Percentiles rank a stretch among this genome's conserved stretches.
Conservation (phyloP, 2,113 vertebrate genomes). For the Chloropsis cyanopogon region DNA sequence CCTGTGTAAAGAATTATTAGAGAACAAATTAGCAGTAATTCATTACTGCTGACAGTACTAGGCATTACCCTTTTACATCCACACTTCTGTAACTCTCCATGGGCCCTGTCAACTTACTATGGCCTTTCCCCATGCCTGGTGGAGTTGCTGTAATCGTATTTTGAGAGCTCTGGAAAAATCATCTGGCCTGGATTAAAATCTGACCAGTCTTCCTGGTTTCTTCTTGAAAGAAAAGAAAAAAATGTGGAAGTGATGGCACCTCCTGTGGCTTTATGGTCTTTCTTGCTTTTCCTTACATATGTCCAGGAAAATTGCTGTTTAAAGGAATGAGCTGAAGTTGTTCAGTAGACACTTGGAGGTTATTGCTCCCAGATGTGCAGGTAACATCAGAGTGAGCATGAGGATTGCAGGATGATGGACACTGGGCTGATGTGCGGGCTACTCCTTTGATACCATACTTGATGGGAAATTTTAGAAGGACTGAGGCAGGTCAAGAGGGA, state of each 20-base stretch:
- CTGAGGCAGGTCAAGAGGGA: not conserved
- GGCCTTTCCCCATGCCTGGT: not conserved
- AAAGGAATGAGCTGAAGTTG: not conserved
- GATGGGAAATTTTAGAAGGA: not conserved
- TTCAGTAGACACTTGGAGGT: not conserved
- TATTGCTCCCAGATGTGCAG: not conserved
- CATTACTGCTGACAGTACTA: not conserved
- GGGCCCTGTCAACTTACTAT: not conserved
- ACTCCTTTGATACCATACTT: not conserved
- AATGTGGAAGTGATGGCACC: not conserved
- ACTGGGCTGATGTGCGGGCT: not conserved
- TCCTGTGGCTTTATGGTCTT: rapidly evolving
- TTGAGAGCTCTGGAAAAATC: not conserved
- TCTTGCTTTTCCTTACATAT: not conserved
- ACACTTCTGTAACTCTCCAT: not conserved
- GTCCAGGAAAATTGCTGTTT: not conserved
- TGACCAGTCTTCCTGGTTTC: not conserved
- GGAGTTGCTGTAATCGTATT: not conserved
- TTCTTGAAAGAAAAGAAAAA: not conserved
- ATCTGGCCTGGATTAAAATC: not conserved
- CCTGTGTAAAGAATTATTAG: not conserved
- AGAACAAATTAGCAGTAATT: not conserved
- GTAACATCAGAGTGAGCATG: not conserved
- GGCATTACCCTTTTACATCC: not conserved
- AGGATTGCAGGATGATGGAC: not conserved